Base-by-base conservation (phyloP, 2,797 vertebrate genomes). In the Artibeus jamaicensis region DNA sequence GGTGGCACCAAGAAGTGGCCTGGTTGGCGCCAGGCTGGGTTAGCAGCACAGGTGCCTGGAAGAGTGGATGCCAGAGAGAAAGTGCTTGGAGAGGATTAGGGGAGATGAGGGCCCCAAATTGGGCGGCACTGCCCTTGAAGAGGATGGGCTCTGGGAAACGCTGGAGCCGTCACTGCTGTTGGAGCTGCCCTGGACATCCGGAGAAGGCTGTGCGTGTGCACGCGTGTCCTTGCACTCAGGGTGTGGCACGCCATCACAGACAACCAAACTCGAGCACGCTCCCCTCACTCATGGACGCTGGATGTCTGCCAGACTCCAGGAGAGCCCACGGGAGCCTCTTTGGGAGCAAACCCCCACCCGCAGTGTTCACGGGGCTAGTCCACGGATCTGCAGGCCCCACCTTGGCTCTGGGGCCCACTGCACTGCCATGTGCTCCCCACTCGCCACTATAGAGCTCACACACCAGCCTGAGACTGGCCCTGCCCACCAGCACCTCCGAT, bases 21-120 rank as follows among this genome's bases (percentile, higher is more conserved):
- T 46, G 11, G 67, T 29, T 42, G 37, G 55, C 24, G 19, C 44
- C 21, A 42, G 76, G 77, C 78, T 74, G 46, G 15, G 44, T 15
- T 15, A 55, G 70, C 39, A 62, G 55, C 83, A 39, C 87, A 87
- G 93, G 87, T 55, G 89, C 88, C 42, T 29, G 3, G 74, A 59
- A 50, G 76, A 67, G 46, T 2, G 1, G 88, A 12, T 0, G 1
- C 81, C 29, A 1, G 86, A 84, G 39, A 96, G 86, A 62, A 93
- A 93, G 37, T n/a, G 67, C 57, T 44, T 37, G 42, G 34, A 57
- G 55, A n/a, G 91, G 87, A 81, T 87, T 29, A 44, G 70, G 22
- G 32, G 65, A 81, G 55, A 87, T 77, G 29, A 48, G 24, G 21
- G 5, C 42, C 50, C 2, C 26, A 26, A 46, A 76, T 87, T 48